These are phyloP conservation scores for Burhinus bistriatus DNA, from an alignment of 2,113 vertebrate species.

Conservation along the genomic window DNA sequence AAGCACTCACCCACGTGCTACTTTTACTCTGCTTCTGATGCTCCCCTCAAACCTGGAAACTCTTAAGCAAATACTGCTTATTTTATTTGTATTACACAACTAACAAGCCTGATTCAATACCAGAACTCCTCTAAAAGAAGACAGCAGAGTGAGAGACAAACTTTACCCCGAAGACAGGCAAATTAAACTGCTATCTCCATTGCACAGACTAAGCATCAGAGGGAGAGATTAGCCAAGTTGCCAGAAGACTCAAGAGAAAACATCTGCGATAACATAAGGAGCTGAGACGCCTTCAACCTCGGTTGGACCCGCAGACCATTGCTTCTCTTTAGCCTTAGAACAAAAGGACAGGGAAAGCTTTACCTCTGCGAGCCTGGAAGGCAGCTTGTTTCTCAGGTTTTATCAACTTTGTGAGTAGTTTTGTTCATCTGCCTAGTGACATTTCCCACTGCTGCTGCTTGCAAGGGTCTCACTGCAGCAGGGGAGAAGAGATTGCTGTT, in stretches of 20 bases:
- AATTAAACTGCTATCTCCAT: constrained; percentile 25
- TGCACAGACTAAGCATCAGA: background rate
- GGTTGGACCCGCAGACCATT: background rate
- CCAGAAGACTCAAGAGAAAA: background rate
- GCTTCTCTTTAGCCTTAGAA: background rate
- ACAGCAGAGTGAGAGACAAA: background rate
- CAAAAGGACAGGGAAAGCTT: background rate
- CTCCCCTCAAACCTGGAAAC: background rate
- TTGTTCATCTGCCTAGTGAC: background rate
- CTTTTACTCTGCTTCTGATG: background rate
- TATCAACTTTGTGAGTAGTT: background rate
- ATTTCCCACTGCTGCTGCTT: background rate
- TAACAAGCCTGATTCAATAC: background rate
- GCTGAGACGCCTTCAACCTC: background rate
- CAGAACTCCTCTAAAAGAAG: background rate
- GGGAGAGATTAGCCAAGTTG: background rate
- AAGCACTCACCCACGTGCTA: background rate
- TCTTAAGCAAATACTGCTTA: background rate
- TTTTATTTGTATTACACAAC: background rate
- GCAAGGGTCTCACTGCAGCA: background rate
- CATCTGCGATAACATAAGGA: accelerated
- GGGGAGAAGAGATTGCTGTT: background rate
- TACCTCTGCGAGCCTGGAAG: background rate
- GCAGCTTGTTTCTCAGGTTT: background rate
- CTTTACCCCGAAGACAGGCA: background rate